phyloP scores from a whole-genome alignment of 2,888 invertebrate genomes.

The Pachymerium ferrugineum region DNA sequence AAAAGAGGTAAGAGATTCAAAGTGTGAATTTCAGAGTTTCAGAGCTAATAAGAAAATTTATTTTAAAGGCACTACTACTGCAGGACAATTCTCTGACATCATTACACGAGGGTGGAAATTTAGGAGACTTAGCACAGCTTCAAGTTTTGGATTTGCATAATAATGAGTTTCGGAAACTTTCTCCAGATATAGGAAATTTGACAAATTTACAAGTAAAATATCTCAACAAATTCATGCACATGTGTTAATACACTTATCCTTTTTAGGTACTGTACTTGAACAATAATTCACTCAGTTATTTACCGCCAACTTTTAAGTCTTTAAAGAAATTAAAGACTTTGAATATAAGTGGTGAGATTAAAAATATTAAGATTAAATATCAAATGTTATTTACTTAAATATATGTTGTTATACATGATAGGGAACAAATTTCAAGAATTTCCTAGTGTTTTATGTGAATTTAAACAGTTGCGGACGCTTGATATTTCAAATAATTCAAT shows the following conservation, averaged over 20 bases:
- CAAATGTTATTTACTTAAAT: not conserved
- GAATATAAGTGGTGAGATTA: not conserved
- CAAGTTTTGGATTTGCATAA: constrained; percentile 23
- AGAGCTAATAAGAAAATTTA: not conserved
- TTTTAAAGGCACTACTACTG: constrained; percentile 27
- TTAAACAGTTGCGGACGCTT: not conserved
- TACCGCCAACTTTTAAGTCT: constrained; percentile 12
- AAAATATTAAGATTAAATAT: not conserved
- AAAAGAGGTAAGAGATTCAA: constrained; percentile 2
- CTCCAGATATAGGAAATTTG: not conserved
- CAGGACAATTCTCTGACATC: constrained; percentile 33
- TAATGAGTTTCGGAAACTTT: not conserved
- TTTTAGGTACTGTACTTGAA: constrained; percentile 33
- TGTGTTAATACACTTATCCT: not conserved
- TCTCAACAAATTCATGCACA: not conserved
- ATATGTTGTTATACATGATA: not conserved
- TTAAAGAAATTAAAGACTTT: not conserved
- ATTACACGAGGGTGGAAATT: constrained; percentile 32
- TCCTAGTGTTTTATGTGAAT: constrained; percentile 28
- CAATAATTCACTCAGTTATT: constrained; percentile 29
- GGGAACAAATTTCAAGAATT: constrained; percentile 33
- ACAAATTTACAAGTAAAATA: not conserved
- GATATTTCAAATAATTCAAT: not conserved
- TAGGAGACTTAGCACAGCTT: constrained; percentile 32
- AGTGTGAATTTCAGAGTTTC: not conserved